Conservation (phyloP, 2,113 vertebrate genomes). For the Galemys pyrenaicus region DNA sequence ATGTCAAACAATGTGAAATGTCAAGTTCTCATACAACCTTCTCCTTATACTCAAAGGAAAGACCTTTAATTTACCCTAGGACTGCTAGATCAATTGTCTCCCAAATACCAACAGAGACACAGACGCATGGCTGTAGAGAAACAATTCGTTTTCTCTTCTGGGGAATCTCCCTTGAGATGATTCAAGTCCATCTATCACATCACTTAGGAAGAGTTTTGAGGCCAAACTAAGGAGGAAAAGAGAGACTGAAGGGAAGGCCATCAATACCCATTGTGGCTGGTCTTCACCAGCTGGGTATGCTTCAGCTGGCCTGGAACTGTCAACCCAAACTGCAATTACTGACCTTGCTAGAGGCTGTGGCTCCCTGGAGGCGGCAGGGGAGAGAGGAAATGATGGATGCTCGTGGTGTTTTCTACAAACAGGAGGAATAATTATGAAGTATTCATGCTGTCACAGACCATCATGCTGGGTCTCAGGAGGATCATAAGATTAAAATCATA, state of each 20-base stretch:
- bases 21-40: background rate
- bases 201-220: conserved; percentile 52
- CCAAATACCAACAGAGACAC: conserved; percentile 61
- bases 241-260: conserved; percentile 57
- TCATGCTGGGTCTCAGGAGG: conserved; percentile 62
- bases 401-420: conserved; percentile 59
- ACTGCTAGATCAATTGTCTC: conserved; percentile 47
- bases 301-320: conserved; percentile 65
- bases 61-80: conserved; percentile 58
- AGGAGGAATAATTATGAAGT: conserved; percentile 78
- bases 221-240: conserved; percentile 53
- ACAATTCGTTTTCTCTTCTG: conserved; percentile 63
- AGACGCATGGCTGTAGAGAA: conserved; percentile 41
- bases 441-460: conserved; percentile 61
- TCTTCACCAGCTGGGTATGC: conserved; percentile 60
- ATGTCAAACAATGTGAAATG: conserved; percentile 39
- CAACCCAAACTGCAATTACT: conserved; percentile 67
- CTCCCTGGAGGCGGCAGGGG: conserved; percentile 46
- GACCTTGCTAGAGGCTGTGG: conserved; percentile 61
- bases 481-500: conserved; percentile 60
- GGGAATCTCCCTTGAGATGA: conserved; percentile 54
- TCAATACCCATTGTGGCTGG: background rate
- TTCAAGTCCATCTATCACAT: conserved; percentile 47
- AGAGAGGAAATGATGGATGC: conserved; percentile 66
- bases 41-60: conserved; percentile 15